Percentiles rank a stretch among this genome's conserved stretches.
Conservation (phyloP, 2,113 vertebrate genomes). For the Glareola pratincola region DNA sequence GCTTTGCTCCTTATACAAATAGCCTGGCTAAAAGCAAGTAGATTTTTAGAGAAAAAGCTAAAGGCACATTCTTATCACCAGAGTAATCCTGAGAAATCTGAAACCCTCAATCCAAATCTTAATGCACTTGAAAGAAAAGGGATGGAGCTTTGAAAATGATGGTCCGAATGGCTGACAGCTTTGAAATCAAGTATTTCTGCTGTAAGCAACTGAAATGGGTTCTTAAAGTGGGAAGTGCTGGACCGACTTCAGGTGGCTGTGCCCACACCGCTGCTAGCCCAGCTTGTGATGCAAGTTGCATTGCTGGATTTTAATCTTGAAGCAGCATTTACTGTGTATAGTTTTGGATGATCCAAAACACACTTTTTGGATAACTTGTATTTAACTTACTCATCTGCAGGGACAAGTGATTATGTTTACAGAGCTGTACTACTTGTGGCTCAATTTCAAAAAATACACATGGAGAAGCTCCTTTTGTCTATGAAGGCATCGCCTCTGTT, state of each 20-base stretch:
- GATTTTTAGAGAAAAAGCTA: not conserved
- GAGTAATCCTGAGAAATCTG: not conserved
- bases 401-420: not conserved
- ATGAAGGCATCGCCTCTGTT: fast-evolving
- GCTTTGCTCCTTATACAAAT: not conserved
- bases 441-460: not conserved
- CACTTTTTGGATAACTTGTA: not conserved
- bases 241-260: not conserved
- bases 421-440: not conserved
- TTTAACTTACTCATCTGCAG: not conserved
- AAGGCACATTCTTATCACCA: not conserved
- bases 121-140: not conserved
- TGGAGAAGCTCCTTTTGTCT: not conserved
- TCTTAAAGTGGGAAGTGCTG: not conserved
- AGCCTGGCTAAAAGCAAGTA: not conserved
- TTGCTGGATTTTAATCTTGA: not conserved
- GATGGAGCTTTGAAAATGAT: not conserved
- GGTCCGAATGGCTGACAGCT: not conserved
- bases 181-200: not conserved
- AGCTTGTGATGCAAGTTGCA: not conserved
- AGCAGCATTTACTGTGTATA: not conserved
- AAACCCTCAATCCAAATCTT: not conserved
- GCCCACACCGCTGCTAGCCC: not conserved
- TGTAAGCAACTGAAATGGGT: not conserved
- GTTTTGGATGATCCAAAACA: not conserved